These are phyloP conservation scores for Calvadosia cruxmelitensis DNA, from an alignment of 30 jellyfish, hydroid and myxozoan genomes.

Conservation along the genomic window DNA sequence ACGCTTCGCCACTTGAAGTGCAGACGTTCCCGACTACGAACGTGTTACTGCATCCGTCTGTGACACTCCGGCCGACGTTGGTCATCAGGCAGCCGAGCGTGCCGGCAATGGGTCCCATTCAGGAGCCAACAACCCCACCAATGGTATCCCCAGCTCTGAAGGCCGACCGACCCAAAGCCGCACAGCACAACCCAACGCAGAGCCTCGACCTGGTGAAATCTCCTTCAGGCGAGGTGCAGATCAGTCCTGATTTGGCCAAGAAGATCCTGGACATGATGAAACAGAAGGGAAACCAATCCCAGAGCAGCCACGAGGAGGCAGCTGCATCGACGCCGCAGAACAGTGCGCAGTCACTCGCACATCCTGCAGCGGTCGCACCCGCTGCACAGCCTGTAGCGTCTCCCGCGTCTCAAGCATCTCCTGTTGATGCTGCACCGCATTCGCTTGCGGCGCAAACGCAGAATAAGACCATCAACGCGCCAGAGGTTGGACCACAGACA, in stretches of 20 bases:
- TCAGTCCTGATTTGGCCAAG: slow-evolving; percentile 77
- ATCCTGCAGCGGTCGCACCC: not conserved
- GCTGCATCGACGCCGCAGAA: slow-evolving; percentile 36
- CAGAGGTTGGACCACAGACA: slow-evolving; percentile 24
- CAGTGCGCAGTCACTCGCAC: slow-evolving; percentile 25
- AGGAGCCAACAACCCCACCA: slow-evolving; percentile 4
- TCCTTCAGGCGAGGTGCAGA: slow-evolving; percentile 30
- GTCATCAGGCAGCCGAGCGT: slow-evolving; percentile 12
- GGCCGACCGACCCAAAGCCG: not conserved
- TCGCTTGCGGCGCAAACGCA: slow-evolving; percentile 8
- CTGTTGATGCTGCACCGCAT: slow-evolving; percentile 1
- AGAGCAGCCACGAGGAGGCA: slow-evolving; percentile 61
- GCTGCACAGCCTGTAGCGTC: not conserved
- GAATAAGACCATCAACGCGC: not conserved
- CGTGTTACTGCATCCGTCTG: slow-evolving; percentile 22
- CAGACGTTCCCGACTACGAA: slow-evolving; percentile 29
- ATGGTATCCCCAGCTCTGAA: not conserved
- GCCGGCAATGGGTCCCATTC: not conserved
- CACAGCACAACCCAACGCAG: not conserved
- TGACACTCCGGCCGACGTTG: slow-evolving; percentile 10
- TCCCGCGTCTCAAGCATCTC: not conserved
- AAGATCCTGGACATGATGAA: slow-evolving; percentile 59
- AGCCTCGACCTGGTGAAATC: not conserved
- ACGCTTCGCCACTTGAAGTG: slow-evolving; percentile 36
- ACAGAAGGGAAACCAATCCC: slow-evolving; percentile 60